These are phyloP conservation scores for Drosophila prolongata DNA, from an alignment of 2,888 invertebrate genomes.

Conservation along the genomic window DNA sequence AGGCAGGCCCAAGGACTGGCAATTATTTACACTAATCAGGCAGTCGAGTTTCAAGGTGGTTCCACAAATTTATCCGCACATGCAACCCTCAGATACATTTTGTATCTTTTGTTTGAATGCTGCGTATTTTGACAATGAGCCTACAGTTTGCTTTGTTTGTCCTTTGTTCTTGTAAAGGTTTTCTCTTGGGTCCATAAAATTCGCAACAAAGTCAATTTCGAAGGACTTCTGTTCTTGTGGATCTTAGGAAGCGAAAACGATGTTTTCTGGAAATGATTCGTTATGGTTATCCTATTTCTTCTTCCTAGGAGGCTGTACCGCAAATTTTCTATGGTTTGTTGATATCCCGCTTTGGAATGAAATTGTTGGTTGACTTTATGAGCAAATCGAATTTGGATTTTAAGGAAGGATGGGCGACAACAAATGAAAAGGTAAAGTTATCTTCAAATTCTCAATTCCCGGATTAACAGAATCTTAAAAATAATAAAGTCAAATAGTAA, in stretches of 20 bases:
- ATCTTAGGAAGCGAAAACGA: conserved; percentile 23
- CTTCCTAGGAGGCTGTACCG: conserved; percentile 32
- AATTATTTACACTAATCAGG: conserved; percentile 79
- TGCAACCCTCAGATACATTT: conserved; percentile 55
- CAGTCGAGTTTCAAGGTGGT: conserved; percentile 49
- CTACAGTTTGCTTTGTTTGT: conserved; percentile 60
- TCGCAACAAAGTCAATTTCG: conserved; percentile 78
- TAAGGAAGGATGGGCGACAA: neutral
- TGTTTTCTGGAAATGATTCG: conserved; percentile 51
- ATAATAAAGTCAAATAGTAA: too few relatives aligned
- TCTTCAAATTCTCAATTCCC: too few relatives aligned
- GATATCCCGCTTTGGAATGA: conserved; percentile 26
- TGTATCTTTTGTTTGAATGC: conserved; percentile 44
- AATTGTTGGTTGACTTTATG: conserved; percentile 30
- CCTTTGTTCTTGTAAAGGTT: conserved; percentile 49
- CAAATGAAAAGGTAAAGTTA: neutral
- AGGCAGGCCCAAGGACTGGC: conserved; percentile 54
- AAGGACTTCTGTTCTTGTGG: conserved; percentile 37
- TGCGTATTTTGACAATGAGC: conserved; percentile 79
- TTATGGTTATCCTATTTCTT: conserved; percentile 56
- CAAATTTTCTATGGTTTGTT: conserved; percentile 62
- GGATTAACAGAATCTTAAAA: too few relatives aligned
- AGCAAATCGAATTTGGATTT: conserved; percentile 9
- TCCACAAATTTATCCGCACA: conserved; percentile 24
- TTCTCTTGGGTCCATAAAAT: conserved; percentile 69